Conservation (phyloP, 2,888 invertebrate species). For the Drosophila prostipennis region DNA sequence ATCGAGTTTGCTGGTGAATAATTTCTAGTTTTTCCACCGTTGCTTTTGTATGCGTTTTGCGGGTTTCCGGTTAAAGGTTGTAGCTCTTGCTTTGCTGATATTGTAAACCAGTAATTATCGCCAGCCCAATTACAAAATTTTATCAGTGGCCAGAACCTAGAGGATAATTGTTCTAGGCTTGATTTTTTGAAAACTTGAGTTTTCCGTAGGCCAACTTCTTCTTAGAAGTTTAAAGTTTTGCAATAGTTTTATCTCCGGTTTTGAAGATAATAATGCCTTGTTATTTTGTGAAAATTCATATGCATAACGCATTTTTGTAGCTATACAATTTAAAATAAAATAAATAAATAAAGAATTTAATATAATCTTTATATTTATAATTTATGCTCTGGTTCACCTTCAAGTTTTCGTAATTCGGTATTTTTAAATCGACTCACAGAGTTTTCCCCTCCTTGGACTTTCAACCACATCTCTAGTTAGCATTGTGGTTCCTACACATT, state of each 20-base stretch:
- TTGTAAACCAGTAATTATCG: constrained; percentile 14
- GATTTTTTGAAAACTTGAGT: too few relatives aligned
- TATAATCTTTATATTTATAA: too few relatives aligned
- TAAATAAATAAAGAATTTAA: too few relatives aligned
- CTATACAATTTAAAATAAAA: too few relatives aligned
- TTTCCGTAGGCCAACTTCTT: too few relatives aligned
- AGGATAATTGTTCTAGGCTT: neutral
- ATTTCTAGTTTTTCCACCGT: neutral
- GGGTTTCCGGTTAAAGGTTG: neutral
- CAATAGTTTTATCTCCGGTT: neutral
- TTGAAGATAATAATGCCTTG: too few relatives aligned
- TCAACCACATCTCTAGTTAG: neutral
- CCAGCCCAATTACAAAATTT: neutral
- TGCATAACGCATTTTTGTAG: too few relatives aligned
- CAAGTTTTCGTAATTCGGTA: too few relatives aligned
- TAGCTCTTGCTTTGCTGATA: neutral
- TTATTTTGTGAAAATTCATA: too few relatives aligned
- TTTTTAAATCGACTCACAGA: neutral
- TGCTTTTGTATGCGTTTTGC: neutral
- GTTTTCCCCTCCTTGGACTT: neutral
- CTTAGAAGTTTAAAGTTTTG: too few relatives aligned
- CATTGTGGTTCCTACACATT: constrained; percentile 3
- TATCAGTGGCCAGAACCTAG: neutral
- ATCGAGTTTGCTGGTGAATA: constrained; percentile 2
- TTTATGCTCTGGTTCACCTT: too few relatives aligned